Base-by-base conservation (phyloP, 2,888 invertebrate species). In the Listrodromus nycthemerus region DNA sequence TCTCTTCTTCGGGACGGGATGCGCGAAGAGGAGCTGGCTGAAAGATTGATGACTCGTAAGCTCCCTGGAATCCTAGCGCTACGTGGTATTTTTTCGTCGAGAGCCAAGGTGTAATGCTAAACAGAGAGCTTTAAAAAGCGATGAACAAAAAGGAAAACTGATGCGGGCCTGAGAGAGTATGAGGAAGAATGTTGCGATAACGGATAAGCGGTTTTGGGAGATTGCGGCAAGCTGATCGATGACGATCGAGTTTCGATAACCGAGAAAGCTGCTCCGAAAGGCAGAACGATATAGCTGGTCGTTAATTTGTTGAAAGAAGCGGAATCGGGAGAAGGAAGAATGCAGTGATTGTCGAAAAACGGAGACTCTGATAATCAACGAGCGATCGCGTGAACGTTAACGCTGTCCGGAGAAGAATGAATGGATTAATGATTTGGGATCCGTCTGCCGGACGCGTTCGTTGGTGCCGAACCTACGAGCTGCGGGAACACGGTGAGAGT, bases 291-390 rank as follows among this genome's bases (percentile, higher is more conserved):
- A 61, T 52, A 61, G 70, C 45, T 24, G 52, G 61, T 66, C 65
- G 41, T 76, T 70, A 37, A 71, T 73, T 71, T 37, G 63, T 2
- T 37, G 55, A 30, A 41, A 61, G 50, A 65, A 61, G 52, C 48
- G 21, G 55, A 84, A 33, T 63, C 24, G 48, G 16, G 19, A 30
- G 65, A 55, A 21, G 7, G 27, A 58, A 63, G 8, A 41, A 61
- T 6, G 50, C 58, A 50, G 75, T 21, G 74, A 78, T 76, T 63
- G 55, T 37, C 33, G 41, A 58, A 41, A 71, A 67, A 65, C 19
- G 24, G 65, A 66, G 61, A 24, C 33, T 27, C 70, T 58, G 77
- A 80, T 86, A 86, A 86, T 86, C 86, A 82, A 86, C 82, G 78
- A 74, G 30, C 48, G 74, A 83, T 85, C 79, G 82, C 74, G 85